These are phyloP conservation scores for Anoplius nigerrimus DNA, from an alignment of 2,888 invertebrate species.

Conservation along the genomic window DNA sequence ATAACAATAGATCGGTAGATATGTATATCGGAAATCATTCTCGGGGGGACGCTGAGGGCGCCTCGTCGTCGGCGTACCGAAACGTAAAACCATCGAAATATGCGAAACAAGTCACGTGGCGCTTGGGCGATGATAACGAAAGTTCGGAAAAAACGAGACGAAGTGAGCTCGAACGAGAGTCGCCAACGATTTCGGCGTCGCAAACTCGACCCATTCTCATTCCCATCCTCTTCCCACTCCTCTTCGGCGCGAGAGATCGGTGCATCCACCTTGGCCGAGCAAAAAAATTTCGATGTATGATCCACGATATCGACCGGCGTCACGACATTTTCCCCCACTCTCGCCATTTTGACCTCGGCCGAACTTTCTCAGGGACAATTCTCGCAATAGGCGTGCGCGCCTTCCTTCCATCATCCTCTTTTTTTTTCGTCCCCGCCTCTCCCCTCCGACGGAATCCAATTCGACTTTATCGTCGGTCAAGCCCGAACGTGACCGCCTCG, in stretches of 20 bases:
- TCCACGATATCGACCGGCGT: constrained; percentile 33
- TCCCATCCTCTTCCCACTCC: too few relatives aligned
- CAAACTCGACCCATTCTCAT: constrained; percentile 7
- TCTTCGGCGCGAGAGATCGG: constrained; percentile 11
- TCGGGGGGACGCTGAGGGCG: constrained; percentile 37
- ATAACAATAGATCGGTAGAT: constrained; percentile 73
- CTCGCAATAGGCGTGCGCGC: neutral
- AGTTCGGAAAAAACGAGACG: constrained; percentile 12
- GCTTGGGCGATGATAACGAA: neutral
- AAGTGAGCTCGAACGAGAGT: constrained; percentile 10
- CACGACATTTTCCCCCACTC: constrained; percentile 33
- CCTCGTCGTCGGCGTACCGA: constrained; percentile 39
- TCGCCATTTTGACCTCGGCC: too few relatives aligned
- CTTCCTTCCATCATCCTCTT: neutral
- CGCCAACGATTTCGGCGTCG: constrained; percentile 12
- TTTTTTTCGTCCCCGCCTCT: constrained; percentile 2
- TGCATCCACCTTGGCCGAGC: constrained; percentile 20
- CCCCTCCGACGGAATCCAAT: constrained; percentile 27
- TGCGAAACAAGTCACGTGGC: constrained; percentile 12
- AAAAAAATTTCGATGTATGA: constrained; percentile 53
- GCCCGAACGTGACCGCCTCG: constrained; percentile 35
- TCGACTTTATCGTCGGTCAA: constrained; percentile 33
- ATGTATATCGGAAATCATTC: constrained; percentile 71
- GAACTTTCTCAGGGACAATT: neutral
- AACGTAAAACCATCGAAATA: constrained; percentile 31